These are phyloP conservation scores for Vanessa cardui DNA, from an alignment of 2,888 invertebrate genomes.

Conservation along the genomic window DNA sequence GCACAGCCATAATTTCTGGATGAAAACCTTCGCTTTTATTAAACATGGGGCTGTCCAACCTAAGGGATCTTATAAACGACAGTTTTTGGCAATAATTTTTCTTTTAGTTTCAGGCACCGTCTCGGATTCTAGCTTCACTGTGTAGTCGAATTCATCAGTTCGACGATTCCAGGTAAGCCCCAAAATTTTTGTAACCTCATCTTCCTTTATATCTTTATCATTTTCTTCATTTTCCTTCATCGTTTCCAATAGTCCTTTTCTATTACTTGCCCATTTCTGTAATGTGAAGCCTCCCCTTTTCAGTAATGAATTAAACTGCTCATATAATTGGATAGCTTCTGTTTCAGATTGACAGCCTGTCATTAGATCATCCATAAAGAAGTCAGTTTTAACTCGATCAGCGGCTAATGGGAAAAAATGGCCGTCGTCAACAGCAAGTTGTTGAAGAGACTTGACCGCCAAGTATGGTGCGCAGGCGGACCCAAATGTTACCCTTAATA, in stretches of 20 bases:
- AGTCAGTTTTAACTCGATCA: no score
- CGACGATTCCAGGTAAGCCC: no score
- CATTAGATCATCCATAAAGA: no score
- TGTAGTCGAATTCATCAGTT: slow-evolving; percentile 22
- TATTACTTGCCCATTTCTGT: slow-evolving; percentile 41
- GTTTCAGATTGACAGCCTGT: no score
- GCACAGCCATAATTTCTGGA: slow-evolving; percentile 32
- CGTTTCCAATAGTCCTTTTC: slow-evolving; percentile 25
- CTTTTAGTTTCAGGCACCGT: no score
- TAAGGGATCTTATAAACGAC: slow-evolving; percentile 34
- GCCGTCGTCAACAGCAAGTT: no score
- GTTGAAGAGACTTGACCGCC: no score
- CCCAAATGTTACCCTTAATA: slow-evolving; percentile 36
- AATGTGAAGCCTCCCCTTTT: slow-evolving; percentile 36
- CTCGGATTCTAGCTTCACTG: slow-evolving; percentile 10
- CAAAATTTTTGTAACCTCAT: slow-evolving; percentile 44
- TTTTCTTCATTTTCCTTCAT: slow-evolving; percentile 9
- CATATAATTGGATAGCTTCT: no score
- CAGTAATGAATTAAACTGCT: slow-evolving; percentile 41
- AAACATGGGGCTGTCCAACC: slow-evolving; percentile 42
- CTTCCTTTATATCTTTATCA: slow-evolving; percentile 35
- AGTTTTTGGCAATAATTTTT: no score
- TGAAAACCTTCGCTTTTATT: slow-evolving; percentile 27
- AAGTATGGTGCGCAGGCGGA: slow-evolving; percentile 31
- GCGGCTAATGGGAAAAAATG: no score